Conservation (phyloP, 2,888 invertebrate genomes). For the Imbricaverruca yamaguchii region DNA sequence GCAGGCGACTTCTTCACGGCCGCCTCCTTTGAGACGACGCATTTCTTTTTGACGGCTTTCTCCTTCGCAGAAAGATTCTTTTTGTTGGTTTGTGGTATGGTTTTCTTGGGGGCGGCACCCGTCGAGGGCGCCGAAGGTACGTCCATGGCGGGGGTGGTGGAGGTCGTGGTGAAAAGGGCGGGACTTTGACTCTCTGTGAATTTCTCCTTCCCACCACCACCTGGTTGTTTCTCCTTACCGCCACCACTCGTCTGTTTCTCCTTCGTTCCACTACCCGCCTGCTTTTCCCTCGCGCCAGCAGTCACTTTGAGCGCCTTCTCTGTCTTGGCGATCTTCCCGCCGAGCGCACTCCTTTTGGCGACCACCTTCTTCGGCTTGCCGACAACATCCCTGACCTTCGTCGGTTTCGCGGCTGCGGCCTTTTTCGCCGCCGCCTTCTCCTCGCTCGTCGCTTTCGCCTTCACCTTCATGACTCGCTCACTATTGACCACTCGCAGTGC, state of each 20-base stretch:
- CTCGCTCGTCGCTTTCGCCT: background rate
- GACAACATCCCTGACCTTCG: slow-evolving; percentile 22
- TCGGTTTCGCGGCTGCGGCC: background rate
- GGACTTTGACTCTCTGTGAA: background rate
- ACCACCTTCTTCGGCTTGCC: background rate
- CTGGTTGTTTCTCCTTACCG: background rate
- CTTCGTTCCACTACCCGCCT: background rate
- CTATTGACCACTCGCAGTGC: background rate
- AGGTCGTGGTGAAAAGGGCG: too few species aligned
- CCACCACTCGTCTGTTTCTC: too few species aligned
- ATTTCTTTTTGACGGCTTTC: background rate
- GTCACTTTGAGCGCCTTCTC: background rate
- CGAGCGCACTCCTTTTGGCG: background rate
- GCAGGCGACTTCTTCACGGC: background rate
- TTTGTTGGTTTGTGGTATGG: slow-evolving; percentile 24
- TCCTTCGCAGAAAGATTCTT: slow-evolving; percentile 2
- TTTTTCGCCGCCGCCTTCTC: background rate
- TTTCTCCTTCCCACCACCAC: background rate
- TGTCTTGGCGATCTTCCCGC: background rate
- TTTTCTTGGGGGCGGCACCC: slow-evolving; percentile 22
- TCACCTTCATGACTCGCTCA: background rate
- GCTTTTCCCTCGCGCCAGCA: slow-evolving; percentile 7
- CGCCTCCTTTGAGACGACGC: background rate
- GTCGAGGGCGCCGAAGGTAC: slow-evolving; percentile 1
- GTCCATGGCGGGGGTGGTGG: background rate